phyloP scores from a whole-genome alignment of 1,140 invertebrate genomes.

The Odontomachus brunneus region DNA sequence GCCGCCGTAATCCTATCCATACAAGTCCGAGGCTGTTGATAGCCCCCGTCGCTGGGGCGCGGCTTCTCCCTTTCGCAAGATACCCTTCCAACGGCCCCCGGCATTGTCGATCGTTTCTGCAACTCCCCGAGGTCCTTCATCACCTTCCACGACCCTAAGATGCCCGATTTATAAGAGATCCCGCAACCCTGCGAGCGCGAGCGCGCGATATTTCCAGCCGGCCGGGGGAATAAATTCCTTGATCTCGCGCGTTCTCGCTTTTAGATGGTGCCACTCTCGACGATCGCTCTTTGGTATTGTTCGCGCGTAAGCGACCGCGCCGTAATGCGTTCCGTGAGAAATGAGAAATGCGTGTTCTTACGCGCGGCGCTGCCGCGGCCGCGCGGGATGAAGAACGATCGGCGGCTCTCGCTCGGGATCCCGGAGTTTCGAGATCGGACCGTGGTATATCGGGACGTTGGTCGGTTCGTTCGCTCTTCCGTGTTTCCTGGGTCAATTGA shows the following conservation, averaged over 20 bases:
- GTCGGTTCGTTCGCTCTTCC: too few species aligned
- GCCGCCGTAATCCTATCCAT: constrained; percentile 68
- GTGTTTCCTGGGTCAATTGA: too few species aligned
- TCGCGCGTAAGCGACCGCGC: constrained; percentile 53
- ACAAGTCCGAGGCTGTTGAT: constrained; percentile 55
- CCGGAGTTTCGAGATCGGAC: neutral
- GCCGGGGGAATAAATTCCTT: constrained; percentile 51
- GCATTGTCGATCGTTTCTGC: constrained; percentile 67
- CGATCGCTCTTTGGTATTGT: constrained; percentile 51
- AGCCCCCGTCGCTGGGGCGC: constrained; percentile 10
- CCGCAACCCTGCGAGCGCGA: constrained; percentile 30
- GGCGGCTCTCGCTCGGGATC: neutral
- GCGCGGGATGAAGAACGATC: constrained; percentile 6
- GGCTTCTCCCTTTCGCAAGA: constrained; percentile 59
- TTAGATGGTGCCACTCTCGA: constrained; percentile 50
- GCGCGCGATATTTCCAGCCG: constrained; percentile 57
- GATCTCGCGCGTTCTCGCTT: constrained; percentile 42
- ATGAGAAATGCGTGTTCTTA: constrained; percentile 44
- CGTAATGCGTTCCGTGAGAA: constrained; percentile 35
- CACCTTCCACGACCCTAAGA: constrained; percentile 67
- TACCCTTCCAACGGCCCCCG: constrained; percentile 19
- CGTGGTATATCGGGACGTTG: too few species aligned
- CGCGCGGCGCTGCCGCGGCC: neutral
- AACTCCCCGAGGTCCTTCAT: constrained; percentile 61
- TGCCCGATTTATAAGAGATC: constrained; percentile 68